Base-by-base conservation (phyloP, 2,113 vertebrate species). In the Hippocampus comes region DNA sequence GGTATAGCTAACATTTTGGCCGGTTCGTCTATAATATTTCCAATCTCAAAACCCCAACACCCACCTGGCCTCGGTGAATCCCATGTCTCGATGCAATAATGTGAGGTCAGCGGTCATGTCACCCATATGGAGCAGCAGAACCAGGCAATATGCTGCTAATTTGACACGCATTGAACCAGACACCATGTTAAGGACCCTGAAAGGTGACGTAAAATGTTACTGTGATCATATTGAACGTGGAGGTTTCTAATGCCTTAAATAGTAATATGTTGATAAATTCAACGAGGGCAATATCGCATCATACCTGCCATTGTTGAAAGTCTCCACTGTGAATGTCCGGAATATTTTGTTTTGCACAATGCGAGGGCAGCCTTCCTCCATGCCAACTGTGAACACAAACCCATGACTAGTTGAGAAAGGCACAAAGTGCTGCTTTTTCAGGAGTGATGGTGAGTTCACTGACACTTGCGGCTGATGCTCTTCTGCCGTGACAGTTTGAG, bases 391-490 rank as follows among this genome's bases (percentile, higher is more conserved):
- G 51, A 11, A 73, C 6, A 74, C 10, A 74, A 48, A 84, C 17
- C 67, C 6, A 42, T 17, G 6, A 14, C 1, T 38, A 34, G 20
- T 15, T 30, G 14, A 48, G 20, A 18, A 43, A 43, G n/a, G 21
- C 38, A 42, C 38, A 67, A 49, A 30, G 4, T n/a, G 25, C 51
- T 7, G 11, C 17, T n/a, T 51, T 68, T 17, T 51, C 48, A 51
- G 2, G 51, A 21, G 27, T 51, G 48, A 51, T n/a, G 17, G 21
- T 12, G 21, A 34, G 21, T 27, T 6, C 7, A 84, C 95, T 96
- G 89, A 99, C 97, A 78, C 81, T 95, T 98, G 51, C 87, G 91
- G 71, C 78, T 89, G 67, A 96, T 79, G 49, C 74, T 82, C 77
- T 80, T 95, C 78, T 92, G 83, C 2, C 75, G 82, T 25, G 89